Conservation (phyloP, 1,140 invertebrate genomes). For the Hormaphis cornu region DNA sequence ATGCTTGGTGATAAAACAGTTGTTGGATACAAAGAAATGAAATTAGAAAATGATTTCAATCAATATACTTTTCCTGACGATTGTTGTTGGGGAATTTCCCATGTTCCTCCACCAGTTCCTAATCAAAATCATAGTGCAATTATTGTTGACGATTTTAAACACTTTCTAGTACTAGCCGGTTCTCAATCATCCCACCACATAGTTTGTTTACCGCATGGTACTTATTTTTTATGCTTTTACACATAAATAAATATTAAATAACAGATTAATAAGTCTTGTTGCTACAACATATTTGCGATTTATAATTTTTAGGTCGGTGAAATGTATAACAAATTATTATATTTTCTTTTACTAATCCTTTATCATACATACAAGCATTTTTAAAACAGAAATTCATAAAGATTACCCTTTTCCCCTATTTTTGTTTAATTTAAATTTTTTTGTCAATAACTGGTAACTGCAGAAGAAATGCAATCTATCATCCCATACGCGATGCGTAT, state of each 20-base stretch:
- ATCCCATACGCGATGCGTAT: no score
- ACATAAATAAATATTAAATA: background rate
- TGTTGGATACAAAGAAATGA: conserved; percentile 53
- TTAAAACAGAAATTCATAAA: no score
- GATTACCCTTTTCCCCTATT: no score
- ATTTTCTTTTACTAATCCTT: no score
- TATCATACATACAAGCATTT: no score
- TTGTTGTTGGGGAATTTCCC: conserved; percentile 45
- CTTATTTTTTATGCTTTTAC: background rate
- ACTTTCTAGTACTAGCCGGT: conserved; percentile 50
- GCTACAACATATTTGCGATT: no score
- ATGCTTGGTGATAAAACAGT: conserved; percentile 48
- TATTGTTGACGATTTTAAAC: conserved; percentile 54
- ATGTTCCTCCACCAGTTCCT: conserved; percentile 40
- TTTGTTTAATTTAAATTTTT: no score
- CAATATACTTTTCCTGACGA: conserved; percentile 45
- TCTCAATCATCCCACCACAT: conserved; percentile 46
- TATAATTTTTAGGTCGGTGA: no score
- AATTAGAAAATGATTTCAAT: conserved; percentile 37
- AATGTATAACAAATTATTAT: no score
- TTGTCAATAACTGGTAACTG: no score
- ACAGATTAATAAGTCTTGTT: no score
- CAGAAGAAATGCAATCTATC: no score
- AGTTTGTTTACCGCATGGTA: conserved; percentile 54
- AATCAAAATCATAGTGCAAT: conserved; percentile 47